Conservation (phyloP, 2,888 invertebrate species). For the Drosophila prostipennis region DNA sequence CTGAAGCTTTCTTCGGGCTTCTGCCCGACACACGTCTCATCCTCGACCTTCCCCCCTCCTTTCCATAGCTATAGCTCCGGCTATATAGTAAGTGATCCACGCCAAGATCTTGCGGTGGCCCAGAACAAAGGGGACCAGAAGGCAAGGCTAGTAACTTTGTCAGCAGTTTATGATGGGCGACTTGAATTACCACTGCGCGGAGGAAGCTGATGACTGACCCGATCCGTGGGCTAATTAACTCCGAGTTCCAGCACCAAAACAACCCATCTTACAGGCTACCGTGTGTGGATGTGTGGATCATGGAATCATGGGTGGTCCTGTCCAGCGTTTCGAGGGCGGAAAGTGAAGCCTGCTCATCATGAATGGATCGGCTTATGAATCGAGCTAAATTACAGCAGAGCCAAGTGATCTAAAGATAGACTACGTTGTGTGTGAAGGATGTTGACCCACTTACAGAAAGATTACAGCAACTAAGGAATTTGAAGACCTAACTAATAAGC, state of each 20-base stretch:
- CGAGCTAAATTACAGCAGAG: not conserved
- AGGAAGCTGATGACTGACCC: slow-evolving; percentile 6
- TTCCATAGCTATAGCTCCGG: not conserved
- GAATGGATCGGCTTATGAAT: slow-evolving; percentile 31
- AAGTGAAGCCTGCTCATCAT: slow-evolving; percentile 18
- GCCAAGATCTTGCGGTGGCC: slow-evolving; percentile 55
- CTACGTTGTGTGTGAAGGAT: too few relatives aligned
- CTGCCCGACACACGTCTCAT: slow-evolving; percentile 47
- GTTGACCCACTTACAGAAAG: slow-evolving; percentile 11
- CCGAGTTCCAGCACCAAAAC: not conserved
- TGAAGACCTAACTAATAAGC: too few relatives aligned
- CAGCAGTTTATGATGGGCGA: slow-evolving; percentile 69
- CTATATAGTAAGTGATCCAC: slow-evolving; percentile 42
- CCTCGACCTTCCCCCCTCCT: not conserved
- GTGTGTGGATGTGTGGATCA: slow-evolving; percentile 26
- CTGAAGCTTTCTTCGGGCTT: slow-evolving; percentile 16
- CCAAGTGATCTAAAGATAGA: not conserved
- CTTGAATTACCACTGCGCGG: slow-evolving; percentile 59
- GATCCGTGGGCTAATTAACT: slow-evolving; percentile 39
- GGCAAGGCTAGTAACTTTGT: slow-evolving; percentile 53
- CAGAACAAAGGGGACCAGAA: slow-evolving; percentile 31
- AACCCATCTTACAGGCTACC: slow-evolving; percentile 28
- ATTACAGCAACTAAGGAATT: not conserved
- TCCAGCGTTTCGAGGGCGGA: slow-evolving; percentile 20
- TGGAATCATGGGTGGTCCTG: slow-evolving; percentile 42